Base-by-base conservation (phyloP, 2,797 vertebrate genomes). In the Hyperoplus immaculatus region DNA sequence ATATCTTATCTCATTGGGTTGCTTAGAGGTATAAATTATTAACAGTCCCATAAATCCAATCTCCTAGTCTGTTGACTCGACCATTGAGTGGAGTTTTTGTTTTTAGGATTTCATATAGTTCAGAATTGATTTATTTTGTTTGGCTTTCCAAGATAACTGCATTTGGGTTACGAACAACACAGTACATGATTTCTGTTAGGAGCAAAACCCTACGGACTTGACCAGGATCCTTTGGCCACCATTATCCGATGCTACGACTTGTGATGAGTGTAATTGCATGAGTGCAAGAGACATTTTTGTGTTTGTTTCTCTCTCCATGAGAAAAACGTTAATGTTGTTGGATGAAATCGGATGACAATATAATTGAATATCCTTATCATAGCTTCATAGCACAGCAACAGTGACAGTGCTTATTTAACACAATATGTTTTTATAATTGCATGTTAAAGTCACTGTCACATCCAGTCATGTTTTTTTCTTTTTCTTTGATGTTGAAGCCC, bases 291-390 rank as follows among this genome's bases (percentile, higher is more conserved):
- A 3, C 41, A 49, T 58, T 69, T 62, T 58, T 43, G 45, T 21
- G 57, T n/a, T 81, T 80, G 43, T 78, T 72, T 72, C 55, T 56
- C 45, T 72, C 47, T 39, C 29, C 2, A 69, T 13, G 11, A 13
- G n/a, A 45, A 16, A 36, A n/a, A 75, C 21, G 36, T 36, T 2
- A 39, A 36, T 49, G 3, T 15, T 38, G 4, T 47, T 16, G 8
- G 4, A 60, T 69, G 56, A 57, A 68, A 69, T 65, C 18, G 64
- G 21, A 18, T 16, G 5, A 41, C 46, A 42, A 10, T 11, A 55
- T 69, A 51, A 68, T 67, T 79, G 38, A n/a, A 68, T 72, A 69
- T 54, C 5, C 0, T 71, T 36, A 61, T 56, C 42, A 18, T 18
- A 8, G 11, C 16, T 59, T 49, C 13, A 11, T 29, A 36, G 16